phyloP scores from a whole-genome alignment of 2,797 vertebrate genomes.

The Salarias fasciatus region DNA sequence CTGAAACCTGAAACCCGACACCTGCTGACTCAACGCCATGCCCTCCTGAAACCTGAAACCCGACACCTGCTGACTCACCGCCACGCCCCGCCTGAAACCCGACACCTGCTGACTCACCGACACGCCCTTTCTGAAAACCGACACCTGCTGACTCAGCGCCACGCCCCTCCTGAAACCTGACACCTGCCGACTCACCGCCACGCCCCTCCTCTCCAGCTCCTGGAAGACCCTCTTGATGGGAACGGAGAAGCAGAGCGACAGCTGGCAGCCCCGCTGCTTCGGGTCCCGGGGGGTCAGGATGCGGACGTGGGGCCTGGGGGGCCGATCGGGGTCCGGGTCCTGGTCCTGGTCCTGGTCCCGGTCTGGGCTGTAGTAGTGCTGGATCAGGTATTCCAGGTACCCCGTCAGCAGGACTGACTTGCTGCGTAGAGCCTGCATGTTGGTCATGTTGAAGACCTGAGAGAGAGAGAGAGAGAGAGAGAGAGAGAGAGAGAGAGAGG shows the following conservation, averaged over 20 bases:
- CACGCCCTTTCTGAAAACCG: no score
- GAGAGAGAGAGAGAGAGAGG: no score
- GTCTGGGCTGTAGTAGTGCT: constrained; percentile 79
- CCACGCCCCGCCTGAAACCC: no score
- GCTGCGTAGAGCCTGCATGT: constrained; percentile 86
- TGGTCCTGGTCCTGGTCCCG: no score
- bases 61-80: no score
- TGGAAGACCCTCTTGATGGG: constrained; percentile 80
- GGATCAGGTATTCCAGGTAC: constrained; percentile 93
- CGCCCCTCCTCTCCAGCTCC: constrained; percentile 91
- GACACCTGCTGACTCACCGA: no score
- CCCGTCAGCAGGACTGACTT: constrained; percentile 93
- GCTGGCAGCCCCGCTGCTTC: constrained; percentile 91
- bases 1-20: no score
- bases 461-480: no score
- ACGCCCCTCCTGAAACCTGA: no score
- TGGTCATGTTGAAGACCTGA: constrained; percentile 89
- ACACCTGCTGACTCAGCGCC: no score
- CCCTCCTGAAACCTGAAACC: no score
- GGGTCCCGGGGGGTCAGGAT: constrained; percentile 88
- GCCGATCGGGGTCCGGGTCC: constrained; percentile 67
- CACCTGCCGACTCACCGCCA: constrained; percentile 83
- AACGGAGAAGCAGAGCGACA: constrained; percentile 88
- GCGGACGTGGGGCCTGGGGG: constrained; percentile 74
- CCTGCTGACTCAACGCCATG: no score